Percentiles rank a stretch among this genome's conserved stretches.
Evolutionary conservation across 2,888 invertebrate genomes (phyloP).

Genomic region (Euphydryas editha): DNA sequence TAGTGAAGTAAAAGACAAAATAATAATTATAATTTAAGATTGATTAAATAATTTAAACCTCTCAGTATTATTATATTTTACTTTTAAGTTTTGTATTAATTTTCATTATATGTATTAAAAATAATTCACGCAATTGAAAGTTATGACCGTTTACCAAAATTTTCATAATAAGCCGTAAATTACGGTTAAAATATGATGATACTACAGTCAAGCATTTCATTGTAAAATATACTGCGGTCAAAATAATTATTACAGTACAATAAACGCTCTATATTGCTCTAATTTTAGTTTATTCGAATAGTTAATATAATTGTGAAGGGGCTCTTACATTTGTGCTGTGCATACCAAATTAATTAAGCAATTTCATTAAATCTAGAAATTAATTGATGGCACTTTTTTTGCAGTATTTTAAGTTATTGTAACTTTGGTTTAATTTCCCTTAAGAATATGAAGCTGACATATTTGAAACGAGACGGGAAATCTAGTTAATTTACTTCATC

Average conservation of each 20-base stretch:
- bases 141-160: conserved; percentile 9
- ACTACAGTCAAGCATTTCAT: conserved; percentile 9
- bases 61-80: not conserved
- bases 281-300: conserved; percentile 13
- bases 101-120: not conserved
- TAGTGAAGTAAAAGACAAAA: too few species aligned
- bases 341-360: conserved; percentile 10
- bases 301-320: conserved; percentile 13
- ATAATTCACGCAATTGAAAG: conserved; percentile 8
- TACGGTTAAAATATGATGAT: conserved; percentile 12
- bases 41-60: not conserved
- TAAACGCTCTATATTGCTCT: conserved; percentile 6
- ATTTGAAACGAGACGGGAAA: not conserved
- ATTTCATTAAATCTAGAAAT: conserved; percentile 19
- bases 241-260: conserved; percentile 7
- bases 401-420: conserved; percentile 11
- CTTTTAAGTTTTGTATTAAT: not conserved
- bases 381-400: conserved; percentile 19
- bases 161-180: conserved; percentile 10
- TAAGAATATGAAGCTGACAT: conserved; percentile 7
- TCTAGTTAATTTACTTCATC: not conserved
- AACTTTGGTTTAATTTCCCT: conserved; percentile 19
- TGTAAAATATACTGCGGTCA: conserved; percentile 10
- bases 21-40: too few species aligned
- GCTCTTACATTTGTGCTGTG: conserved; percentile 9